Conservation (phyloP, 2,888 invertebrate species). For the Caenorhabditis panamensis region DNA sequence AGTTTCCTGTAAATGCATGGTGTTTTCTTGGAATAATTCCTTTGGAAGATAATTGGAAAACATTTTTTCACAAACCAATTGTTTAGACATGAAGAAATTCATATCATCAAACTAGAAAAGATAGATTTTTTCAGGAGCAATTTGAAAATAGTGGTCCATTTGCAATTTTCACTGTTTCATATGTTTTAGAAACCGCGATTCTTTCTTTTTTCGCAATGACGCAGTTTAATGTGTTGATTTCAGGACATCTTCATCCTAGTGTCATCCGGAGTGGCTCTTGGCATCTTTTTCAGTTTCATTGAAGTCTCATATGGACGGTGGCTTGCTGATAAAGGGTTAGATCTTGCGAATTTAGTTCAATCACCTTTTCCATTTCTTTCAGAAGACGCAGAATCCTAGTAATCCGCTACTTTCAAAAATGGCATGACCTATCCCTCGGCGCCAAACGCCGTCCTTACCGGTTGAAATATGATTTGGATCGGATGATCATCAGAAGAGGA, state of each 20-base stretch:
- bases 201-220: constrained; percentile 2
- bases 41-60: too few relatives aligned
- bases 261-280: constrained; percentile 73
- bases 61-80: too few relatives aligned
- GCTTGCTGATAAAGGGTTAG: constrained; percentile 68
- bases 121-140: too few relatives aligned
- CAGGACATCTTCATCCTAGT: constrained; percentile 78
- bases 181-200: neutral
- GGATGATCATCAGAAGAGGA: constrained; percentile 66
- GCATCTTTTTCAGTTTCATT: constrained; percentile 73
- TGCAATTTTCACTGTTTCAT: too few relatives aligned
- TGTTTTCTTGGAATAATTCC: too few relatives aligned
- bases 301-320: constrained; percentile 75
- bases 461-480: constrained; percentile 57
- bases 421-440: constrained; percentile 61
- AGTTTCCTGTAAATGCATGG: too few relatives aligned
- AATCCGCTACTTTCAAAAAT: constrained; percentile 70
- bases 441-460: constrained; percentile 28
- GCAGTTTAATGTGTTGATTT: too few relatives aligned
- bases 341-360: too few relatives aligned
- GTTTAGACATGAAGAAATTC: too few relatives aligned
- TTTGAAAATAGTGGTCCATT: too few relatives aligned
- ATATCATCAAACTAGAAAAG: too few relatives aligned
- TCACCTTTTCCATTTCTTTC: constrained; percentile 19
- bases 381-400: constrained; percentile 73